Conservation (phyloP, 2,113 vertebrate species). For the Mastomys coucha region DNA sequence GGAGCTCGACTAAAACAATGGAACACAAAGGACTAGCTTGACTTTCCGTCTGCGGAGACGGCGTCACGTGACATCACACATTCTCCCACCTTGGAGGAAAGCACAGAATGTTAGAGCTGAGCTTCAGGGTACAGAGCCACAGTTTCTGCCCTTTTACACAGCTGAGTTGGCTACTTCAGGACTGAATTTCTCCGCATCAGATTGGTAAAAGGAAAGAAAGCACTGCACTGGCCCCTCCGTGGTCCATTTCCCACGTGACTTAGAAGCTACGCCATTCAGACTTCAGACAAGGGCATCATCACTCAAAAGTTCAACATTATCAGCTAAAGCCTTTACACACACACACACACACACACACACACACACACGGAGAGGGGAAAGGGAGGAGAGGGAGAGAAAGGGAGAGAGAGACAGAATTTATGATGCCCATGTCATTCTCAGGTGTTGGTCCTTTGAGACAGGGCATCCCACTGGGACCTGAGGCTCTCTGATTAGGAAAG, state of each 20-base stretch:
- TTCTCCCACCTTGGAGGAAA: neutral
- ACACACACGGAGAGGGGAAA: neutral
- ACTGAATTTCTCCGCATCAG: neutral
- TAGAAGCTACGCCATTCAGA: neutral
- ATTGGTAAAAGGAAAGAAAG: neutral
- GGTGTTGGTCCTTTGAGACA: neutral
- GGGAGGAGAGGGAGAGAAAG: neutral
- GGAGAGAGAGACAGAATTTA: neutral
- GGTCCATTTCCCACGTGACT: neutral
- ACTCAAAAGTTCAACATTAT: neutral
- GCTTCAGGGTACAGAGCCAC: neutral
- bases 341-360: neutral
- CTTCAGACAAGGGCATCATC: neutral
- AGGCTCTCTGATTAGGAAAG: neutral
- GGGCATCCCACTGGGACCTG: neutral
- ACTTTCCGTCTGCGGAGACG: neutral
- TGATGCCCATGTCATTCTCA: neutral
- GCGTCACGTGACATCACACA: neutral
- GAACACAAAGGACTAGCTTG: neutral
- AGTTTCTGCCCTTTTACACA: neutral
- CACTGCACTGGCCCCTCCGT: neutral
- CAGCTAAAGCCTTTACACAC: neutral
- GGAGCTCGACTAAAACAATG: constrained; percentile 24
- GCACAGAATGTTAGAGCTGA: neutral
- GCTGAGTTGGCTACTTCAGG: neutral